These are phyloP conservation scores for Muntiacus muntjak DNA, from an alignment of 2,113 vertebrate genomes.

Conservation along the genomic window DNA sequence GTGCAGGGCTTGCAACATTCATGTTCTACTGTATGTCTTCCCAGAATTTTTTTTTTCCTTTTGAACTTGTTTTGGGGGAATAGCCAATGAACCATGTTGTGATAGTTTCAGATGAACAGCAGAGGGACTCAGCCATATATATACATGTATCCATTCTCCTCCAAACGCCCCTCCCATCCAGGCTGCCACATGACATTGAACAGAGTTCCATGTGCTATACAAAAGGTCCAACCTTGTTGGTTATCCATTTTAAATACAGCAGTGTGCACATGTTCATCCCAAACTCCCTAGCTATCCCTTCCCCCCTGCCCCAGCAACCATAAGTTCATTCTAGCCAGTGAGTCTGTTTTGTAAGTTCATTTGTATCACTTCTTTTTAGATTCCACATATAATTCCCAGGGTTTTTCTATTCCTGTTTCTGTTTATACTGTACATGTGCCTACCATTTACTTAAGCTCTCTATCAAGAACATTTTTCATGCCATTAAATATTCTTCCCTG, in stretches of 20 bases:
- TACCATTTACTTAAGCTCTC: background rate
- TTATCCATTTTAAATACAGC: background rate
- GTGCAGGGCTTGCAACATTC: background rate
- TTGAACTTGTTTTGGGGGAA: background rate
- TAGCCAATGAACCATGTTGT: background rate
- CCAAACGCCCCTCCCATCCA: background rate
- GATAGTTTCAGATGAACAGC: background rate
- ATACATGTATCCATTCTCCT: background rate
- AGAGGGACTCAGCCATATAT: background rate
- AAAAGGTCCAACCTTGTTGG: background rate
- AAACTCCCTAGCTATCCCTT: background rate
- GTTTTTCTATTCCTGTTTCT: background rate
- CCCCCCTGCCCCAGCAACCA: background rate
- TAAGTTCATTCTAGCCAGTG: background rate
- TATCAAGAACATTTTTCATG: background rate
- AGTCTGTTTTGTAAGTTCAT: background rate
- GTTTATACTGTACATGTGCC: background rate
- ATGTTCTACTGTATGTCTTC: background rate
- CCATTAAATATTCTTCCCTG: background rate
- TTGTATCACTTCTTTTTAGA: background rate
- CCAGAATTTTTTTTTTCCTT: background rate
- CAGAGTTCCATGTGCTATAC: background rate
- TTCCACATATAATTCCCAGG: background rate
- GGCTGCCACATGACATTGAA: background rate
- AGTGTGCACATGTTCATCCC: background rate